Base-by-base conservation (phyloP, 2,888 invertebrate genomes). In the Protula sp. region DNA sequence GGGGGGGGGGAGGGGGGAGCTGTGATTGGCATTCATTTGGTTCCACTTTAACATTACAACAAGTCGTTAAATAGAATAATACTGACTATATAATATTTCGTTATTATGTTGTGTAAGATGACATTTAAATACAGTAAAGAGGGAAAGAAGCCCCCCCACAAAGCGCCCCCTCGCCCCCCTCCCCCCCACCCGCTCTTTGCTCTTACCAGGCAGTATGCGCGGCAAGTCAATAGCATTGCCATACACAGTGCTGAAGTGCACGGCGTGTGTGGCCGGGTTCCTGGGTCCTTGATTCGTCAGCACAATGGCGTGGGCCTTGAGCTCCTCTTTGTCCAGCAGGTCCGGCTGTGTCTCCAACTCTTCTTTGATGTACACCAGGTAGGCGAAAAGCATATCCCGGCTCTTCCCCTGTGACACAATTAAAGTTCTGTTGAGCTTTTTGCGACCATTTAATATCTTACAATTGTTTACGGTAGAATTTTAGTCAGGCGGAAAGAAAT, bases 301-400 rank as follows among this genome's bases (percentile, higher is more conserved):
- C 30, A 78, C 58, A 27, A 69, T 65, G 30, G 67, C 73, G 31
- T 70, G 63, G 14, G 70, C 60, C 57, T 62, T 62, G 45, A 78
- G 63, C 31, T 73, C 73, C 3, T 71, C 69, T 62, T 73, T 60
- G 60, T 72, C 71, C 50, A 77, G 60, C 27, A 75, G 54, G 14
- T 68, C 66, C 9, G 66, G 61, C 31, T 74, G 63, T 28, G 60
- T 60, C n/a, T 74, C 71, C n/a, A 60, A 57, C 57, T 75, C 71
- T 22, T 72, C 67, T 58, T 76, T 76, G 47, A 77, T 72, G 67
- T 73, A 78, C 2, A 74, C 59, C n/a, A 77, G 28, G 63, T 77
- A 78, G 28, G 70, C 68, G 51, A 75, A 63, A 9, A 77, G 65
- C 9, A 73, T 69, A 1, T 71, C 68, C 9, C 61, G 52, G 5